Conservation (phyloP, 2,113 vertebrate genomes). For the Phrynosoma blainvillii region DNA sequence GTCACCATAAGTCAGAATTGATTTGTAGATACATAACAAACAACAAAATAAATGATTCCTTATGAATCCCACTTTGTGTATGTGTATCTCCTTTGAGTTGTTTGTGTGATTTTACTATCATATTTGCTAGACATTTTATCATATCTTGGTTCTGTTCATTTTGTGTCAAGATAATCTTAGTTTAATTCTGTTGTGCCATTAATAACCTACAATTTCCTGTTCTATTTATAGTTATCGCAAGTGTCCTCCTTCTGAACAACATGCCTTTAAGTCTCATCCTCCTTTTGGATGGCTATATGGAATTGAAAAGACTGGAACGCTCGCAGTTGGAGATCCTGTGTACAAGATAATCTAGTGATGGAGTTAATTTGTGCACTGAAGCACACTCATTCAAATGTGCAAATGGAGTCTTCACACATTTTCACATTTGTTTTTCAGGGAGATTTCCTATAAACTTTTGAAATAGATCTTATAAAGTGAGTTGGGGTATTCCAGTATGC, state of each 20-base stretch:
- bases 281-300: conserved; percentile 86
- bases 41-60: too few relatives aligned
- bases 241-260: conserved; percentile 80
- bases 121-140: not conserved
- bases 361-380: not conserved
- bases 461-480: not conserved
- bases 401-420: not conserved
- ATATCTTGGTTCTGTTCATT: not conserved
- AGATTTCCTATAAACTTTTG: conserved; percentile 2
- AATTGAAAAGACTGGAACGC: conserved; percentile 78
- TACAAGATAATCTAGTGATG: conserved; percentile 76
- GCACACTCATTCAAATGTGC: conserved; percentile 9
- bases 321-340: conserved; percentile 87
- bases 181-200: not conserved
- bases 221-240: conserved; percentile 83
- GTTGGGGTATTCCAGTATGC: not conserved
- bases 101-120: too few relatives aligned
- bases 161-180: not conserved
- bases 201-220: not conserved
- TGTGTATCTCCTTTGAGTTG: too few relatives aligned
- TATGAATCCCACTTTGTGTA: too few relatives aligned
- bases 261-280: conserved; percentile 80
- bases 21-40: too few relatives aligned
- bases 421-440: not conserved
- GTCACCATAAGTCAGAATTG: too few relatives aligned